These are phyloP conservation scores for Campaea margaritaria DNA, from an alignment of 2,888 invertebrate species.

Conservation along the genomic window DNA sequence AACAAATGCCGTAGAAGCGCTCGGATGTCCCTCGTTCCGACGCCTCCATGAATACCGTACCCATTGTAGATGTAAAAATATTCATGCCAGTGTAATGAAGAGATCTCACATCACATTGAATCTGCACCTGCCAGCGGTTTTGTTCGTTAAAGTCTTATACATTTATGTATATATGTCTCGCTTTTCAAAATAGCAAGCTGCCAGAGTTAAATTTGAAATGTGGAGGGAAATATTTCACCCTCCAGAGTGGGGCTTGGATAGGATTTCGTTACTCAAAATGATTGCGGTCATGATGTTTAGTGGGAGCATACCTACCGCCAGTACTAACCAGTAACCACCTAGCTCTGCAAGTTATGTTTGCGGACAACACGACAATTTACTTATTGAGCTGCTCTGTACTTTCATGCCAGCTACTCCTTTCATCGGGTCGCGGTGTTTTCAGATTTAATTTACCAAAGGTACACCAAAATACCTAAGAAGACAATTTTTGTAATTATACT, in stretches of 20 bases:
- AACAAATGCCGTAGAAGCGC: constrained; percentile 13
- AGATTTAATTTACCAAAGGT: too few species aligned
- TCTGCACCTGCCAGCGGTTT: constrained; percentile 48
- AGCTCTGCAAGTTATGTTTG: constrained; percentile 33
- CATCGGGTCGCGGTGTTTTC: too few species aligned
- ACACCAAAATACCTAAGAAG: too few species aligned
- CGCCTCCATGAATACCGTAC: constrained; percentile 35
- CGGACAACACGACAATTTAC: constrained; percentile 45
- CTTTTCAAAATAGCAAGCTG: constrained; percentile 41
- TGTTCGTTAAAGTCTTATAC: constrained; percentile 47
- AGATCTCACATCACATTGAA: constrained; percentile 51
- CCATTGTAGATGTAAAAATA: constrained; percentile 51
- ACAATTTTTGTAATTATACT: too few species aligned
- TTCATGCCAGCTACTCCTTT: too few species aligned
- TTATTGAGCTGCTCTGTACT: constrained; percentile 38
- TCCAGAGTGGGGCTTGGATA: constrained; percentile 24
- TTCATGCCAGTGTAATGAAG: constrained; percentile 51
- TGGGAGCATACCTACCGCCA: constrained; percentile 27
- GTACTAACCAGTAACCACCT: constrained; percentile 19
- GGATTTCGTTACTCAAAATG: constrained; percentile 51
- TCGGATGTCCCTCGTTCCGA: constrained; percentile 1
- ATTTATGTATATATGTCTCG: constrained; percentile 41
- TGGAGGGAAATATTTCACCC: constrained; percentile 47
- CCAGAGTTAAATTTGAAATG: constrained; percentile 51
- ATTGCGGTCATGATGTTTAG: constrained; percentile 44